Evolutionary conservation across 2,113 vertebrate genomes (phyloP).

Genomic region (Isurus oxyrinchus): DNA sequence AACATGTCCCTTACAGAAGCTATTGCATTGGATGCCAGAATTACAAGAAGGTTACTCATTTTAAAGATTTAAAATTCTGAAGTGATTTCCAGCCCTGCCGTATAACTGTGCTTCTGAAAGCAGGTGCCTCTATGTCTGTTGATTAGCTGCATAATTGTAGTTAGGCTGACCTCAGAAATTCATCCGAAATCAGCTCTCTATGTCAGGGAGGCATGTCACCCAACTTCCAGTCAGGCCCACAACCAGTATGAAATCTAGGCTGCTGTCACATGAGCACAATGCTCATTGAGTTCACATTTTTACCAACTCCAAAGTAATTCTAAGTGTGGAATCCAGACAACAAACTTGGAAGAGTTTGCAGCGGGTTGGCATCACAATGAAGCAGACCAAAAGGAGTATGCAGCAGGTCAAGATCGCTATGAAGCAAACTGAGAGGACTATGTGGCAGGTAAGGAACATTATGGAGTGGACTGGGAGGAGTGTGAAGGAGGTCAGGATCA

Average conservation of each 20-base stretch:
- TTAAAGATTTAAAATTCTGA: neutral
- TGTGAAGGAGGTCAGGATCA: too few species aligned
- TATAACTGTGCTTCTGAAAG: neutral
- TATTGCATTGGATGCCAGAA: neutral
- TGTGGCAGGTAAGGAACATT: too few species aligned
- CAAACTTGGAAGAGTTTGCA: too few species aligned
- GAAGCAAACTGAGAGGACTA: too few species aligned
- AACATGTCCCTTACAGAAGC: neutral
- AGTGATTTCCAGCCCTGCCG: neutral
- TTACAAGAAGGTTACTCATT: neutral
- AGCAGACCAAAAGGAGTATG: too few species aligned
- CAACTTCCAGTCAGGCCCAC: neutral
- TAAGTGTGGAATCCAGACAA: neutral
- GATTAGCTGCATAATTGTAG: neutral
- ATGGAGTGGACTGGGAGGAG: too few species aligned
- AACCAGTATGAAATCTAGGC: neutral
- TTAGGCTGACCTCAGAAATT: neutral
- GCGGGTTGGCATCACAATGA: too few species aligned
- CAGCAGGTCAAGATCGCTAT: too few species aligned
- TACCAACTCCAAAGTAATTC: neutral
- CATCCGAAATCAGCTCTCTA: neutral
- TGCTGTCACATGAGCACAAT: neutral
- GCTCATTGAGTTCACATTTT: neutral
- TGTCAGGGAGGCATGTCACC: neutral
- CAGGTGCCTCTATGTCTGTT: neutral